Evolutionary conservation across 2,113 vertebrate species (phyloP).

Genomic region (Neogale vison): DNA sequence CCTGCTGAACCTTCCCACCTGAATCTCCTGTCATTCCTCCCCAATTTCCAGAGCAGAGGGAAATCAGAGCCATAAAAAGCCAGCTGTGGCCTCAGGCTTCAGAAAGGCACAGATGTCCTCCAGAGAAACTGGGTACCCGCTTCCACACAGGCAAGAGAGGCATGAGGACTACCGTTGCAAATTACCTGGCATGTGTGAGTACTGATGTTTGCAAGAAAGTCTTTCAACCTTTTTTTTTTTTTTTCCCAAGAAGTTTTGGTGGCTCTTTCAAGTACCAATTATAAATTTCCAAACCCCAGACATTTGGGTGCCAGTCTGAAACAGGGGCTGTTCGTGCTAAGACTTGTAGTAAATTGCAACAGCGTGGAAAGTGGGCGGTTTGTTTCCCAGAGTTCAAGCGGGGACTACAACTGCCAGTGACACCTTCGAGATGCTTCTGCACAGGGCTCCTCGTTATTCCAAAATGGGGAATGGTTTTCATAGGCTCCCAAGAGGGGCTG

Average conservation of each 20-base stretch:
- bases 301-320: slow-evolving; percentile 76
- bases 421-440: slow-evolving; percentile 47
- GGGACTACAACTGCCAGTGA: slow-evolving; percentile 64
- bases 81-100: slow-evolving; percentile 2
- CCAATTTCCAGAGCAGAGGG: not conserved
- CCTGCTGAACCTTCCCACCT: slow-evolving; percentile 52
- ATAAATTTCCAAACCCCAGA: slow-evolving; percentile 77
- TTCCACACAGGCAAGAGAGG: not conserved
- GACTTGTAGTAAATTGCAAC: slow-evolving; percentile 80
- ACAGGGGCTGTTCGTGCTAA: slow-evolving; percentile 77
- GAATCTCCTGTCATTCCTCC: slow-evolving; percentile 38
- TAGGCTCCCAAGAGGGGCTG: not conserved
- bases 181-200: slow-evolving; percentile 59
- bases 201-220: slow-evolving; percentile 57
- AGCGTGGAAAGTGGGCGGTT: slow-evolving; percentile 68
- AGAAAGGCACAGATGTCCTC: slow-evolving; percentile 65
- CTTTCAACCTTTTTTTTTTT: slow-evolving; percentile 68
- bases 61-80: not conserved
- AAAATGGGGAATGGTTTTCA: slow-evolving; percentile 20
- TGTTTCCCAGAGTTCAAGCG: slow-evolving; percentile 74
- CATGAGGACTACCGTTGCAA: not conserved
- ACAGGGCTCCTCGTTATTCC: not conserved
- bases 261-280: slow-evolving; percentile 78
- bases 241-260: slow-evolving; percentile 65
- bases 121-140: slow-evolving; percentile 52